These are phyloP conservation scores for Anthopleura xanthogrammica DNA, from an alignment of 92 coral and sea anemone genomes.

Conservation along the genomic window DNA sequence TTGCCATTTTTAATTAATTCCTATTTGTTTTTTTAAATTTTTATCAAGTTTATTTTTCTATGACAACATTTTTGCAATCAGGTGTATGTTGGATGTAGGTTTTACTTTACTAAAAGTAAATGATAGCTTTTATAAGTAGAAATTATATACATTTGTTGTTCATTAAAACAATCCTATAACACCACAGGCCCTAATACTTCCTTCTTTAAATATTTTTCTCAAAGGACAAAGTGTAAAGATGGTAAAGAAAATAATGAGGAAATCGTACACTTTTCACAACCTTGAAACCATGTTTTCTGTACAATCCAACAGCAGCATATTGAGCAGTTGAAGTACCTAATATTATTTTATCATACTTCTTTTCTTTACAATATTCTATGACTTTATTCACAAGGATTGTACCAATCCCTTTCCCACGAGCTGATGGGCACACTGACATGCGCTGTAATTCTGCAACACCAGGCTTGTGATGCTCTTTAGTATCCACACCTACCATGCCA, in stretches of 20 bases:
- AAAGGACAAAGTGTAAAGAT: neutral
- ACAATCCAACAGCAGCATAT: constrained; percentile 54
- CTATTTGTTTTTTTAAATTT: too few relatives aligned
- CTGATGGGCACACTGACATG: constrained; percentile 61
- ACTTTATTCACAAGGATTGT: constrained; percentile 38
- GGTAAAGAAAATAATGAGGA: neutral
- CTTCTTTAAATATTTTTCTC: neutral
- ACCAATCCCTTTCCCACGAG: constrained; percentile 67
- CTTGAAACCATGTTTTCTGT: constrained; percentile 56
- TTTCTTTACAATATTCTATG: constrained; percentile 48
- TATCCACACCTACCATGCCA: constrained; percentile 71
- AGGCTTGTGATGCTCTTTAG: constrained; percentile 50
- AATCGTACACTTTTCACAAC: neutral
- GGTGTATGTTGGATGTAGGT: too few relatives aligned
- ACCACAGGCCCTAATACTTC: too few relatives aligned
- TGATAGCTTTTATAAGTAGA: too few relatives aligned
- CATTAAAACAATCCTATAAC: too few relatives aligned
- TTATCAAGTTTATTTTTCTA: too few relatives aligned
- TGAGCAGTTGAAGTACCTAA: constrained; percentile 57
- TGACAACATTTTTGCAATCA: too few relatives aligned
- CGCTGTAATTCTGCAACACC: constrained; percentile 72
- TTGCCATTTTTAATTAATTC: too few relatives aligned
- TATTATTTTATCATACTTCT: constrained; percentile 35
- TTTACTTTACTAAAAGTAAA: too few relatives aligned
- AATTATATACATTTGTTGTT: too few relatives aligned